Conservation (phyloP, 2,797 vertebrate genomes). For the Spizella passerina region DNA sequence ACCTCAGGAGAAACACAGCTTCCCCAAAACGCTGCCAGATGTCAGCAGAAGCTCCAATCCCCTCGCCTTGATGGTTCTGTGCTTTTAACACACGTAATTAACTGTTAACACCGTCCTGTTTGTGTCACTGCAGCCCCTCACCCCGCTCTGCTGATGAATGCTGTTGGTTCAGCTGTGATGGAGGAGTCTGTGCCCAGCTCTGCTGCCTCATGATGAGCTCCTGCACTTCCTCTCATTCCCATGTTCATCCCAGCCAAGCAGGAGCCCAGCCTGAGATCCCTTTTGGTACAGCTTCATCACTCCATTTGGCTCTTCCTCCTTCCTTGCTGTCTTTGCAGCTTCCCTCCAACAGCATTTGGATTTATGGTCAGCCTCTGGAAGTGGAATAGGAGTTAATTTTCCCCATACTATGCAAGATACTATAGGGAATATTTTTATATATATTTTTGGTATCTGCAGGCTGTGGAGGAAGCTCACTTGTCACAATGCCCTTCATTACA, state of each 20-base stretch:
- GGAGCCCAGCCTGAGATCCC: neutral
- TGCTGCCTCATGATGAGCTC: neutral
- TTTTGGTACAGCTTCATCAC: neutral
- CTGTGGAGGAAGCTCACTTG: neutral
- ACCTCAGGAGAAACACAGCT: neutral
- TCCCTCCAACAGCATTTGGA: neutral
- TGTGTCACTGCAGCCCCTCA: neutral
- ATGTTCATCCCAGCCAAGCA: neutral
- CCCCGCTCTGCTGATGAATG: neutral
- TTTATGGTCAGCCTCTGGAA: neutral
- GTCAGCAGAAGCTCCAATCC: neutral
- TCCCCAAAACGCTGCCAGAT: constrained; percentile 10
- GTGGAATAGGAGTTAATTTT: neutral
- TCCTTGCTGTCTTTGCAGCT: neutral
- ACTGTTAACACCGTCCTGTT: neutral
- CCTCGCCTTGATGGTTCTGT: neutral
- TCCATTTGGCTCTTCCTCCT: neutral
- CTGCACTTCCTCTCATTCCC: neutral
- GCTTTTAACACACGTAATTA: neutral
- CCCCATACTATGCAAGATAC: neutral
- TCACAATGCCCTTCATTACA: neutral
- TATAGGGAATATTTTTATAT: neutral
- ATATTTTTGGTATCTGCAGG: neutral
- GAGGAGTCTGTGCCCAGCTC: neutral
- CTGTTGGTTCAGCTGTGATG: neutral